Evolutionary conservation across 1,140 invertebrate genomes (phyloP).

Genomic region (Microplitis mediator): DNA sequence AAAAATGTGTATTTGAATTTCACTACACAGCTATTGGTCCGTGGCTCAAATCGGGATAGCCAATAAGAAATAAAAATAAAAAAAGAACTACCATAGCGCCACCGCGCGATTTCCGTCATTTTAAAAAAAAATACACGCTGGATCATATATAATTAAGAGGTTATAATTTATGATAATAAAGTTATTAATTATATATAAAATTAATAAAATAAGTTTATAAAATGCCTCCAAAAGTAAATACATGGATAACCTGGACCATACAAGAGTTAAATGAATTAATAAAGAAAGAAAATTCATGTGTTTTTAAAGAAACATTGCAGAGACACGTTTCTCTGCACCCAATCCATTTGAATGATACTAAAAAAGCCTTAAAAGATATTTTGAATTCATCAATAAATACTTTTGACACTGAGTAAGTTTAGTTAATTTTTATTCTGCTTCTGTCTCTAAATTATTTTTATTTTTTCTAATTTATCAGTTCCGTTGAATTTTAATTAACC

Average conservation of each 20-base stretch:
- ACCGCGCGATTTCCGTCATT: no score
- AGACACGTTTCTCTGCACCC: slow-evolving; percentile 68
- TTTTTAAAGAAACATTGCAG: slow-evolving; percentile 61
- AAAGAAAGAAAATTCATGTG: slow-evolving; percentile 65
- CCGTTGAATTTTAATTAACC: background rate
- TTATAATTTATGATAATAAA: no score
- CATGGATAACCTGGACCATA: slow-evolving; percentile 43
- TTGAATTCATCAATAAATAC: slow-evolving; percentile 41
- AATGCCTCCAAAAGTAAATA: slow-evolving; percentile 38
- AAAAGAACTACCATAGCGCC: no score
- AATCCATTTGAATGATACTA: slow-evolving; percentile 66
- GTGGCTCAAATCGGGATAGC: no score
- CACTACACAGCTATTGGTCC: no score
- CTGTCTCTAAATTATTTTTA: slow-evolving; percentile 7
- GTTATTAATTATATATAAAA: background rate
- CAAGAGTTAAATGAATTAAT: slow-evolving; percentile 48
- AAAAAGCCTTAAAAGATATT: slow-evolving; percentile 44
- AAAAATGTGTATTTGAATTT: no score
- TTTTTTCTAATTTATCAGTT: background rate
- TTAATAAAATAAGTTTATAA: background rate
- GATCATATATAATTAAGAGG: no score
- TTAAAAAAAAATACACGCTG: no score
- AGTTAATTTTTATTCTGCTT: background rate
- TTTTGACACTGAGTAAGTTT: slow-evolving; percentile 51
- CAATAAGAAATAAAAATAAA: no score